These are phyloP conservation scores for Podiceps cristatus DNA, from an alignment of 2,113 vertebrate species.

Conservation along the genomic window DNA sequence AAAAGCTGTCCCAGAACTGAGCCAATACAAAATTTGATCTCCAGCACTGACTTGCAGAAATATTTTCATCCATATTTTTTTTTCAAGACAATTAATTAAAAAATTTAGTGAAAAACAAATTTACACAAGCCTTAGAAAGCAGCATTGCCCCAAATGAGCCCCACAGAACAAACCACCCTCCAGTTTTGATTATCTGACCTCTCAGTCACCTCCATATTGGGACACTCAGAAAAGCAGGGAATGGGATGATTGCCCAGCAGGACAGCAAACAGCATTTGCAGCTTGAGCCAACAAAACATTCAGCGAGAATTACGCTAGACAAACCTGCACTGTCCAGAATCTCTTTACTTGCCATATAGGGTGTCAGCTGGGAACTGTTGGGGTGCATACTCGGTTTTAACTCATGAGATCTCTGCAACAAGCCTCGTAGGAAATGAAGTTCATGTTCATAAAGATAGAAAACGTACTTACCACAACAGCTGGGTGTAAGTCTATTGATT, in stretches of 20 bases:
- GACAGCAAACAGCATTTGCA: not conserved
- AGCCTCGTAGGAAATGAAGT: not conserved
- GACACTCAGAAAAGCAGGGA: not conserved
- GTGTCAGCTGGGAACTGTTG: not conserved
- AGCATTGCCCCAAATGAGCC: fast-evolving
- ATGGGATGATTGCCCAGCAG: not conserved
- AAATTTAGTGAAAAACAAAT: not conserved
- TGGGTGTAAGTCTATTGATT: not conserved
- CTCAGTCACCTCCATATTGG: not conserved
- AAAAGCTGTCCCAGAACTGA: not conserved
- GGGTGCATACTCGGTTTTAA: not conserved
- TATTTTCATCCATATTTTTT: not conserved
- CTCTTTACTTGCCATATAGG: not conserved
- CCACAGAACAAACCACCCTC: not conserved
- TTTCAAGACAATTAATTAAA: not conserved
- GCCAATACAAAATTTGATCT: fast-evolving
- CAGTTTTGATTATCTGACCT: not conserved
- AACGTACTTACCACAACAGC: not conserved
- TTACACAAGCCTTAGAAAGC: not conserved
- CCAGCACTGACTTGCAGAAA: not conserved
- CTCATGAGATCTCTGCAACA: not conserved
- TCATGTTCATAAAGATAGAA: fast-evolving
- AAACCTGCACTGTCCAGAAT: not conserved
- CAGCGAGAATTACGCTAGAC: not conserved
- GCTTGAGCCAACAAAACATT: not conserved